Percentiles rank a stretch among this genome's conserved stretches.
phyloP scores from a whole-genome alignment of 2,797 vertebrate genomes.

The Orestias chungarensis region DNA sequence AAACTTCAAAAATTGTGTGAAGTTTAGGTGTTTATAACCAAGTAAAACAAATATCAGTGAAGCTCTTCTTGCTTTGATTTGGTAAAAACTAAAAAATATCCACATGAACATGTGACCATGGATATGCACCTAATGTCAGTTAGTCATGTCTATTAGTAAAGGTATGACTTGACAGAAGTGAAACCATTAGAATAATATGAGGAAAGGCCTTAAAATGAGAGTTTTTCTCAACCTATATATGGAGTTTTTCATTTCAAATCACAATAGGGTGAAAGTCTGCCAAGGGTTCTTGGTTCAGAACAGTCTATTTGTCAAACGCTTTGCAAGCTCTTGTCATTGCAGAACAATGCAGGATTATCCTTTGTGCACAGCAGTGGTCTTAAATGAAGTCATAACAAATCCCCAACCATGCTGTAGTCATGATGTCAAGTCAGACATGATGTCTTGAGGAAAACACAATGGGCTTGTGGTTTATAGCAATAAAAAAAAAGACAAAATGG shows the following conservation, averaged over 20 bases:
- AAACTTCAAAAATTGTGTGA: constrained; percentile 44
- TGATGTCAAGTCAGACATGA: constrained; percentile 71
- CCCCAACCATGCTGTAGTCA: constrained; percentile 57
- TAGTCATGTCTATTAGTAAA: constrained; percentile 9
- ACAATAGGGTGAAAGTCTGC: constrained; percentile 49
- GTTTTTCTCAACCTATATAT: constrained; percentile 17
- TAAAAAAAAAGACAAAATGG: constrained; percentile 35
- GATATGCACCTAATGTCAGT: not conserved
- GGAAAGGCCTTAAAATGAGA: constrained; percentile 4
- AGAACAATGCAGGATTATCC: constrained; percentile 72
- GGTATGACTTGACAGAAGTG: constrained; percentile 5
- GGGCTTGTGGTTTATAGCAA: constrained; percentile 53
- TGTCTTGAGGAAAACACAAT: constrained; percentile 65
- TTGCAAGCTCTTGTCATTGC: constrained; percentile 48
- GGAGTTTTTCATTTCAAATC: constrained; percentile 30
- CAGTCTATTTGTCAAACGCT: constrained; percentile 61
- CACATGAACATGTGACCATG: constrained; percentile 13
- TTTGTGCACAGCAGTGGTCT: constrained; percentile 62
- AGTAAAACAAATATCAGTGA: constrained; percentile 26
- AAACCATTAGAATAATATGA: constrained; percentile 12
- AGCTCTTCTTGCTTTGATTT: constrained; percentile 38
- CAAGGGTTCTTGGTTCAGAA: constrained; percentile 57
- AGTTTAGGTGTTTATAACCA: constrained; percentile 32
- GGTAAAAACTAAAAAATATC: constrained; percentile 39
- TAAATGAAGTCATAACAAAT: constrained; percentile 73